A percentile compares a stretch with the other conserved stretches of the same genome.
phyloP scores from a whole-genome alignment of 2,113 vertebrate species.

The Archilochus colubris region DNA sequence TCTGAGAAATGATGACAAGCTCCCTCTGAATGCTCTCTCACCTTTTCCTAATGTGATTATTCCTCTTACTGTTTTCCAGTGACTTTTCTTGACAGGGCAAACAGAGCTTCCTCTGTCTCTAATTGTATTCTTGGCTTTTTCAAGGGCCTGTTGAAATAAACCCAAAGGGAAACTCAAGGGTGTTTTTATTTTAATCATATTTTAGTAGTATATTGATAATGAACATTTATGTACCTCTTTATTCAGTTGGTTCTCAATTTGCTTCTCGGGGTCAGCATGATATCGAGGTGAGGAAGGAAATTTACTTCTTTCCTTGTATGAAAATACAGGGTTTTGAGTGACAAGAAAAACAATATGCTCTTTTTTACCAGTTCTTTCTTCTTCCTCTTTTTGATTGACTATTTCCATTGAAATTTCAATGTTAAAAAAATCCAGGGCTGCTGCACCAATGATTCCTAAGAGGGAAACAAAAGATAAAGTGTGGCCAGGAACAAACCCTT shows the following conservation, averaged over 20 bases:
- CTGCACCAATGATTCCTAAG: slow-evolving; percentile 80
- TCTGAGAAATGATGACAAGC: background rate
- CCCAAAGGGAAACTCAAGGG: background rate
- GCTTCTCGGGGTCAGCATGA: slow-evolving; percentile 18
- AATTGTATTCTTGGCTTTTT: slow-evolving; percentile 48
- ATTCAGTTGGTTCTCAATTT: slow-evolving; percentile 14
- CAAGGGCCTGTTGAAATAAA: slow-evolving; percentile 61
- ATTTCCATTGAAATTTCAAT: slow-evolving; percentile 84
- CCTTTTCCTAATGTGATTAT: slow-evolving; percentile 79
- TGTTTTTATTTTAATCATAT: background rate
- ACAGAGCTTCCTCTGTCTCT: slow-evolving; percentile 48
- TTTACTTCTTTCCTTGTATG: slow-evolving; percentile 59
- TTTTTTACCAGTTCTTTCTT: slow-evolving; percentile 79
- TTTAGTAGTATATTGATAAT: background rate
- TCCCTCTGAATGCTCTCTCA: slow-evolving; percentile 21
- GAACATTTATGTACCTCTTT: slow-evolving; percentile 71
- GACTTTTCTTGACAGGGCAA: slow-evolving; percentile 71
- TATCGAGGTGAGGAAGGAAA: slow-evolving; percentile 7
- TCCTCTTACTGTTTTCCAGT: slow-evolving; percentile 78
- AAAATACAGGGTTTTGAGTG: slow-evolving; percentile 63
- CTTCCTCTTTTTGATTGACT: slow-evolving; percentile 77
- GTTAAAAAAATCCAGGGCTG: slow-evolving; percentile 83
- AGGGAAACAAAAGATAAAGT: background rate
- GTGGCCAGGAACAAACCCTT: background rate
- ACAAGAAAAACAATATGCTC: slow-evolving; percentile 81